These are phyloP conservation scores for Caracal caracal DNA, from an alignment of 2,113 vertebrate species.

Conservation along the genomic window DNA sequence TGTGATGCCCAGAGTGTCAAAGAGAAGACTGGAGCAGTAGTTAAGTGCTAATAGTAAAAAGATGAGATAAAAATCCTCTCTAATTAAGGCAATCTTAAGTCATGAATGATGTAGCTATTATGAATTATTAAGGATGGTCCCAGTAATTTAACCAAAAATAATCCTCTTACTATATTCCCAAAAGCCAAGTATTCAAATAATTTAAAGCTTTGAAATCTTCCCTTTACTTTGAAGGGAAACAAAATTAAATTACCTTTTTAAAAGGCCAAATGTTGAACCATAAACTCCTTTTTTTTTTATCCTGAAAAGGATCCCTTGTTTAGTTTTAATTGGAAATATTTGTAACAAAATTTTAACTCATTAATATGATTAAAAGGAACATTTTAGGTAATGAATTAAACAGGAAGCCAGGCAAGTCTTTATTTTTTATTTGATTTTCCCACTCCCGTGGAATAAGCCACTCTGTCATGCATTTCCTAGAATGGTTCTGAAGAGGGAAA, in stretches of 20 bases:
- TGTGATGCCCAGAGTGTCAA: not conserved
- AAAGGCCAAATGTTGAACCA: conserved; percentile 44
- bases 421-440: conserved; percentile 29
- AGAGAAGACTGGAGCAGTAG: not conserved
- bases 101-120: conserved; percentile 55
- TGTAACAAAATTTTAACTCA: conserved; percentile 29
- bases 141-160: conserved; percentile 67
- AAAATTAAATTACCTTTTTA: conserved; percentile 61
- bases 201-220: conserved; percentile 59
- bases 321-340: conserved; percentile 48
- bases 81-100: conserved; percentile 61
- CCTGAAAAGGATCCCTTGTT: not conserved
- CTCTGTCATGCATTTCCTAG: not conserved
- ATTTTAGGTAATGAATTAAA: conserved; percentile 17
- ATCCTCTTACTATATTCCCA: conserved; percentile 43
- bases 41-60: conserved; percentile 23
- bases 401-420: not conserved
- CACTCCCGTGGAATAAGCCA: not conserved
- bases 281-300: conserved; percentile 16
- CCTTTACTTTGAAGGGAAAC: conserved; percentile 37
- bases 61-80: conserved; percentile 13
- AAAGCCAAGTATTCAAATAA: conserved; percentile 57
- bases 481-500: not conserved
- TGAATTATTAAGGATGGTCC: conserved; percentile 52
- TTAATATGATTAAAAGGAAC: not conserved